A percentile compares a stretch with the other conserved stretches of the same genome.
phyloP scores from a whole-genome alignment of 2,797 vertebrate genomes.

The Enteromius thamalakanensis region DNA sequence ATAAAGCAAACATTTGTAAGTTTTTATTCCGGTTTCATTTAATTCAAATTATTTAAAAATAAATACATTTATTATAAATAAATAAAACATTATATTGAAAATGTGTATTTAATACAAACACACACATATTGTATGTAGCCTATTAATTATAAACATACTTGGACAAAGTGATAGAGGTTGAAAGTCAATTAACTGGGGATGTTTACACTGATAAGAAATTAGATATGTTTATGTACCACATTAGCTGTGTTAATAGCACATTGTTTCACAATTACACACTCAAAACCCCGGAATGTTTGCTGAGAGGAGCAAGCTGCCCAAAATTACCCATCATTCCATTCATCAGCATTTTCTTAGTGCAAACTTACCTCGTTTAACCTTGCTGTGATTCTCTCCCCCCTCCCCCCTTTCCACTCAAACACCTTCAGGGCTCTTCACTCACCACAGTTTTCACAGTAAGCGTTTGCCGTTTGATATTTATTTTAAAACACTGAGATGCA shows the following conservation, averaged over 20 bases:
- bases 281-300: not conserved
- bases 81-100: not conserved
- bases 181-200: not conserved
- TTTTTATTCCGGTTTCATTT: too few species aligned
- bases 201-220: not conserved
- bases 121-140: too few species aligned
- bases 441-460: slow-evolving; percentile 19
- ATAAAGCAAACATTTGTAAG: not conserved
- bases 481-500: slow-evolving; percentile 3
- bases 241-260: not conserved
- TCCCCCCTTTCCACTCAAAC: not conserved
- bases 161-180: not conserved
- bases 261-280: not conserved
- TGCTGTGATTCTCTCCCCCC: not conserved
- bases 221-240: not conserved
- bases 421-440: slow-evolving; percentile 40
- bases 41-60: too few species aligned
- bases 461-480: slow-evolving; percentile 25
- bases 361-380: slow-evolving; percentile 22
- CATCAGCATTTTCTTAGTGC: slow-evolving; percentile 3
- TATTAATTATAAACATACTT: not conserved
- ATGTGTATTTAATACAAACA: not conserved
- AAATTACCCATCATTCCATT: slow-evolving; percentile 19
- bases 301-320: not conserved
- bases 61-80: too few species aligned